These are phyloP conservation scores for Piezodorus guildinii DNA, from an alignment of 1,140 invertebrate genomes.

Conservation along the genomic window DNA sequence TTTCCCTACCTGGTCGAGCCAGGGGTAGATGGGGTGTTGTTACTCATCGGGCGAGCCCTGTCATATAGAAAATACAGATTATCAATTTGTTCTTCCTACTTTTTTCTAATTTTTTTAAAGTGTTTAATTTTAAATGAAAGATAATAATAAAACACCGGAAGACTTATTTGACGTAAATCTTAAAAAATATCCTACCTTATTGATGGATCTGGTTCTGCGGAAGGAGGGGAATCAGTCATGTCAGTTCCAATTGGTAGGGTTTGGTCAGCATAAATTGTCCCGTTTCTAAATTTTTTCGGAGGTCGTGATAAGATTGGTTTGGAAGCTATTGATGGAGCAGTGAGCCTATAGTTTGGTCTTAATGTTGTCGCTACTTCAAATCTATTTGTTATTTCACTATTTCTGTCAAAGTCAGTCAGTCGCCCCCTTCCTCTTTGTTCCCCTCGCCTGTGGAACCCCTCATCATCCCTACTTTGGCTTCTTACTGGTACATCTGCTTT, in stretches of 20 bases:
- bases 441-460: background rate
- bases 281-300: conserved; percentile 6
- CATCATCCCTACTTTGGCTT: background rate
- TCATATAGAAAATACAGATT: conserved; percentile 16
- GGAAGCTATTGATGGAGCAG: background rate
- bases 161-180: background rate
- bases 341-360: background rate
- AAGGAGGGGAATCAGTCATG: background rate
- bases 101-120: background rate
- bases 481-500: background rate
- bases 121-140: background rate
- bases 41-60: conserved; percentile 30
- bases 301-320: background rate
- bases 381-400: background rate
- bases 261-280: conserved; percentile 1
- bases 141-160: background rate
- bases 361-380: conserved; percentile 4
- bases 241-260: conserved; percentile 3
- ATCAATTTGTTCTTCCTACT: background rate
- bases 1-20: conserved; percentile 30
- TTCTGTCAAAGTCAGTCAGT: background rate
- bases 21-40: conserved; percentile 29
- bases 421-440: background rate
- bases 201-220: conserved; percentile 4
- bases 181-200: conserved; percentile 12